These are phyloP conservation scores for Nymphalis io DNA, from an alignment of 1,140 invertebrate species.

Conservation along the genomic window DNA sequence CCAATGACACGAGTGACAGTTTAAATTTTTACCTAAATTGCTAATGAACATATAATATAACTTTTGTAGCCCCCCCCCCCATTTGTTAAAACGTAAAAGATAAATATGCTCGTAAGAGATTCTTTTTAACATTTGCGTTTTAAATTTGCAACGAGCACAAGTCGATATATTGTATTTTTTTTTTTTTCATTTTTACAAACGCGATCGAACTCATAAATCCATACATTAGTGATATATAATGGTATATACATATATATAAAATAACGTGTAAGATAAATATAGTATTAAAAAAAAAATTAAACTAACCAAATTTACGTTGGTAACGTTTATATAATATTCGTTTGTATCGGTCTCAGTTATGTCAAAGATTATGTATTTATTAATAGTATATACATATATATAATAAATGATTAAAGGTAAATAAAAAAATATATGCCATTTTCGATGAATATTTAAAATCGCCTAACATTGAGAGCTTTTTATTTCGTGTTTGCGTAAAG, in stretches of 20 bases:
- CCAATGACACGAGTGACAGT: no score
- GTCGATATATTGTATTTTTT: no score
- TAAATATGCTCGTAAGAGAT: no score
- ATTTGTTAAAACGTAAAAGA: no score
- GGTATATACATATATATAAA: slow-evolving; percentile 21
- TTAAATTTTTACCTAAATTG: no score
- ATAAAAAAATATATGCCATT: slow-evolving; percentile 20
- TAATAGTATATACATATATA: slow-evolving; percentile 27
- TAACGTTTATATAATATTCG: slow-evolving; percentile 50
- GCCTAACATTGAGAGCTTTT: slow-evolving; percentile 35
- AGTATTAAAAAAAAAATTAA: slow-evolving; percentile 41
- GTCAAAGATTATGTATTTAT: slow-evolving; percentile 64
- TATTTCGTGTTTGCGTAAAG: slow-evolving; percentile 19
- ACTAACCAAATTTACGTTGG: slow-evolving; percentile 72
- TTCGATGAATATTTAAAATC: slow-evolving; percentile 36
- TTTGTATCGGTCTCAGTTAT: slow-evolving; percentile 73
- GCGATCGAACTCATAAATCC: slow-evolving; percentile 17
- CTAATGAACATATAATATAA: no score
- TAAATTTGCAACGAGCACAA: no score
- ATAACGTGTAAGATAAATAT: slow-evolving; percentile 51
- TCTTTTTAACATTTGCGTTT: no score
- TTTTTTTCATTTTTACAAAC: neutral
- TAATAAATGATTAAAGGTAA: neutral
- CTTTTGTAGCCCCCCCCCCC: no score
- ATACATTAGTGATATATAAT: slow-evolving; percentile 61